Conservation (phyloP, 2,888 invertebrate genomes). For the Nemotelus pantherinus region DNA sequence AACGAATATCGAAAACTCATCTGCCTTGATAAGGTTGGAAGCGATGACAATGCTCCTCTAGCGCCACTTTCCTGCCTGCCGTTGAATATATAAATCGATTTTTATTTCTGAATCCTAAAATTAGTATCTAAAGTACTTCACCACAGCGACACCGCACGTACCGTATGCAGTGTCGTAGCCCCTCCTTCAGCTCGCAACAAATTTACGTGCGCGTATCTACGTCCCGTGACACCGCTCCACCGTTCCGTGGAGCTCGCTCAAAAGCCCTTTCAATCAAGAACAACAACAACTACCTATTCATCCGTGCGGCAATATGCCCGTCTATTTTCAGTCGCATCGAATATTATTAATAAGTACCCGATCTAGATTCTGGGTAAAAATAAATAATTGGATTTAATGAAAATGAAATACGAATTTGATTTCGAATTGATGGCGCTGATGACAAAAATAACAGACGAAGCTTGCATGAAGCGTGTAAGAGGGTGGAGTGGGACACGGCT, state of each 20-base stretch:
- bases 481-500: too few relatives aligned
- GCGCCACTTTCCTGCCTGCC: not conserved
- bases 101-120: not conserved
- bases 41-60: not conserved
- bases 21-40: not conserved
- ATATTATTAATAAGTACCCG: not conserved
- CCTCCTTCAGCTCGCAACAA: not conserved
- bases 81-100: not conserved
- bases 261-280: not conserved
- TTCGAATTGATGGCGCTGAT: too few relatives aligned
- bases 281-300: not conserved
- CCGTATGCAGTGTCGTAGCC: too few relatives aligned
- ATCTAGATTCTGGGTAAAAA: not conserved
- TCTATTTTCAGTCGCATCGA: not conserved
- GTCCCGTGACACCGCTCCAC: not conserved
- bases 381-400: not conserved
- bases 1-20: too few relatives aligned
- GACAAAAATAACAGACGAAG: too few relatives aligned
- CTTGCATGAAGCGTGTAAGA: too few relatives aligned
- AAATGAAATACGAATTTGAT: not conserved
- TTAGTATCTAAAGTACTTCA: not conserved
- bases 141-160: not conserved
- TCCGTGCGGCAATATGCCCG: not conserved
- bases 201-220: not conserved
- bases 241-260: not conserved